phyloP scores from a whole-genome alignment of 1,140 invertebrate species.

The Heliconius congener region DNA sequence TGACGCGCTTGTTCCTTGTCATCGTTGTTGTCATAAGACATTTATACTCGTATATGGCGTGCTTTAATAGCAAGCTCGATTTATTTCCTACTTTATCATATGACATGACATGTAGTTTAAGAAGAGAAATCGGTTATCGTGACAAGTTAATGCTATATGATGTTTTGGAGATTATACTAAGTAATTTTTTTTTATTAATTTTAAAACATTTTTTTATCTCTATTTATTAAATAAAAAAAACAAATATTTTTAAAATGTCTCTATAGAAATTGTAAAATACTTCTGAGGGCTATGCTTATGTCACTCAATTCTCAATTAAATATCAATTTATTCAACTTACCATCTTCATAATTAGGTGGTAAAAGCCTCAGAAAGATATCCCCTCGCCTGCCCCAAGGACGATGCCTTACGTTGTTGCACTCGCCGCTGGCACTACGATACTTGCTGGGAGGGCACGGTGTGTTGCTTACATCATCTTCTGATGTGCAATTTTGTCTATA shows the following conservation, averaged over 20 bases:
- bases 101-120: not conserved
- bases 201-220: too few relatives aligned
- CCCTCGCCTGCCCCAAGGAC: conserved; percentile 93
- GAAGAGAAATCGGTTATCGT: conserved; percentile 8
- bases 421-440: conserved; percentile 92
- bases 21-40: not conserved
- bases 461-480: conserved; percentile 61
- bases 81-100: not conserved
- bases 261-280: not conserved
- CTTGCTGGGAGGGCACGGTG: conserved; percentile 87
- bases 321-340: conserved; percentile 77
- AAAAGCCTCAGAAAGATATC: conserved; percentile 91
- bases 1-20: not conserved
- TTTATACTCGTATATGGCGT: not conserved
- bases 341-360: conserved; percentile 91
- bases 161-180: not conserved
- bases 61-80: not conserved
- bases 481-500: conserved; percentile 62
- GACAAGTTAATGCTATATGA: not conserved
- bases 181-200: too few relatives aligned
- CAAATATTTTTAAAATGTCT: not conserved
- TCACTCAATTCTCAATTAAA: too few relatives aligned
- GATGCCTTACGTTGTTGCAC: conserved; percentile 96
- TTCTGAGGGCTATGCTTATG: too few relatives aligned
- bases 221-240: too few relatives aligned